A percentile compares a stretch with the other conserved stretches of the same genome.
Evolutionary conservation across 2,888 invertebrate genomes (phyloP).

Genomic region (Tricholauxania praeusta): DNA sequence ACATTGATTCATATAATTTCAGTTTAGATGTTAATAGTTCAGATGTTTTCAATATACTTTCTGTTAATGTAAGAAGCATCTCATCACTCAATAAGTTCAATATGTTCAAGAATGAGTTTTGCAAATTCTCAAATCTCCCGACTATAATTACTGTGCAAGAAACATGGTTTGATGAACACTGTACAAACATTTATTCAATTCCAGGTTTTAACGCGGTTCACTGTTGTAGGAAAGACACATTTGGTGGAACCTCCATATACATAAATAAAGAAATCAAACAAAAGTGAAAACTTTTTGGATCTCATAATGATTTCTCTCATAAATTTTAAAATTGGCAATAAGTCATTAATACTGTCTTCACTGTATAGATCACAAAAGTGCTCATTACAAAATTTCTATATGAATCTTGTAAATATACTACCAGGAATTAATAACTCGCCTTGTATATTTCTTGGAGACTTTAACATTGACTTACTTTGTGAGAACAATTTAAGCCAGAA

Average conservation of each 20-base stretch:
- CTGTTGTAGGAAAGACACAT: conserved; percentile 1
- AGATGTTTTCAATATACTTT: too few relatives aligned
- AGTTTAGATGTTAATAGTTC: too few relatives aligned
- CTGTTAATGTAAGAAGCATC: too few relatives aligned
- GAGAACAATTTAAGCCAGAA: neutral
- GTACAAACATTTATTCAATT: neutral
- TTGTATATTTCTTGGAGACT: conserved; percentile 11
- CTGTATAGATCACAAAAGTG: conserved; percentile 11
- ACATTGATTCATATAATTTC: too few relatives aligned
- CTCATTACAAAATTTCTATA: neutral
- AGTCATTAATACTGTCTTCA: conserved; percentile 8
- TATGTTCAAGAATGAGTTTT: too few relatives aligned
- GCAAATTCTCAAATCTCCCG: too few relatives aligned
- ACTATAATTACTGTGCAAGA: too few relatives aligned
- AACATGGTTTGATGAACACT: conserved; percentile 1
- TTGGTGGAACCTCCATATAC: conserved; percentile 4
- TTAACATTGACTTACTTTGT: conserved; percentile 2
- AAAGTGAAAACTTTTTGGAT: neutral
- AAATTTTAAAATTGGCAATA: neutral
- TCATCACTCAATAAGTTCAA: too few relatives aligned
- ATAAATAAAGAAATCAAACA: neutral
- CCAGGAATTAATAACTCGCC: conserved; percentile 5
- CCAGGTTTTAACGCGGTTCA: neutral
- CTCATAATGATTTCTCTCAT: neutral
- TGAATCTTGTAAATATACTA: neutral